These are phyloP conservation scores for Lordiphosa collinella DNA, from an alignment of 1,140 invertebrate genomes.

Conservation along the genomic window DNA sequence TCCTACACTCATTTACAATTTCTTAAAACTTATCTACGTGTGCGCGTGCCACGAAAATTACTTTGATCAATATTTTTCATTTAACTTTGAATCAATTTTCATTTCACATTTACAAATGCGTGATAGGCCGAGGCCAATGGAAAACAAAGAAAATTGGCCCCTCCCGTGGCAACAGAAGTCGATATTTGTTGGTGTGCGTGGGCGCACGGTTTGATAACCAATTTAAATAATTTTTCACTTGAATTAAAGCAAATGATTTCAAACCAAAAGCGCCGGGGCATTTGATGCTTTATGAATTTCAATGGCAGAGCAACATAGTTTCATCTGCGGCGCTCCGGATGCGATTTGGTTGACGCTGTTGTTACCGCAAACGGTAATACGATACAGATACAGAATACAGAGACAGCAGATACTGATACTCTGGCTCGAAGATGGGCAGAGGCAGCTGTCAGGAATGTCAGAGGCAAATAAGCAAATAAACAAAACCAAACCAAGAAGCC, in stretches of 20 bases:
- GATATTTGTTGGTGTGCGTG: constrained; percentile 19
- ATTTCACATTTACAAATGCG: constrained; percentile 35
- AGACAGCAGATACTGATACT: constrained; percentile 13
- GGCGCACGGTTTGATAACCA: constrained; percentile 68
- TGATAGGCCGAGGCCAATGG: constrained; percentile 6
- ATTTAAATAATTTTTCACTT: constrained; percentile 78
- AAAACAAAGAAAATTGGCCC: constrained; percentile 7
- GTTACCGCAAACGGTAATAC: constrained; percentile 9
- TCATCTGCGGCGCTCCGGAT: constrained; percentile 12
- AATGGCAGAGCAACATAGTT: constrained; percentile 62
- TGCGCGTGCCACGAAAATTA: too few relatives aligned
- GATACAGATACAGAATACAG: too few relatives aligned
- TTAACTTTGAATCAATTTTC: constrained; percentile 62
- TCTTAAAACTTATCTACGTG: too few relatives aligned
- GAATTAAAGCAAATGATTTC: constrained; percentile 76
- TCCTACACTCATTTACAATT: too few relatives aligned
- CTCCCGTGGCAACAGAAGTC: constrained; percentile 1
- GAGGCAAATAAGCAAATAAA: constrained; percentile 40
- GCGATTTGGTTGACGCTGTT: constrained; percentile 22
- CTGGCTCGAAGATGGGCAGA: constrained; percentile 17
- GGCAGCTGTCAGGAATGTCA: constrained; percentile 31
- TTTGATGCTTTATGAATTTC: constrained; percentile 75
- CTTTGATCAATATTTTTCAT: constrained; percentile 23
- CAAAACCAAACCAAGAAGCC: constrained; percentile 45
- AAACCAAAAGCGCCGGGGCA: constrained; percentile 39